A percentile compares a stretch with the other conserved stretches of the same genome.
phyloP scores from a whole-genome alignment of 2,888 invertebrate species.

The Caenorhabditis sulstoni region DNA sequence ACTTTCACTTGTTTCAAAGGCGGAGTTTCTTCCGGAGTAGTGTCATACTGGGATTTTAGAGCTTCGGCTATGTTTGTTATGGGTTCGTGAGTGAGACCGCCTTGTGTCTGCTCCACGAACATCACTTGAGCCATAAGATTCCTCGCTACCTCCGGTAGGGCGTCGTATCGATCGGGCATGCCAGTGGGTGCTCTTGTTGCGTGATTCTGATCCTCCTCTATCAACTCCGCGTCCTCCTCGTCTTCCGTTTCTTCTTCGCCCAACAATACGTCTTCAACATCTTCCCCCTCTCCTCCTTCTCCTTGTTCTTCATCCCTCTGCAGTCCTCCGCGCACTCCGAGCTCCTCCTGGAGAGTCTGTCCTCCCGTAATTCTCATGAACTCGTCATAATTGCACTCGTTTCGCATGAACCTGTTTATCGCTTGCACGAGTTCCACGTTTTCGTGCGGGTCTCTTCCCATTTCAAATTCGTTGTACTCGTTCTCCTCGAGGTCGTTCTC shows the following conservation, averaged over 20 bases:
- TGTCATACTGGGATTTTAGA: constrained; percentile 13
- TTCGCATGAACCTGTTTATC: constrained; percentile 62
- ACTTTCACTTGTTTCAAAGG: constrained; percentile 31
- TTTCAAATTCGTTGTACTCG: not conserved
- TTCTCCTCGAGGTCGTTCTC: not conserved
- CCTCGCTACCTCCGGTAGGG: constrained; percentile 39
- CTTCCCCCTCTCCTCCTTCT: constrained; percentile 27
- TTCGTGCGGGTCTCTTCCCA: constrained; percentile 5
- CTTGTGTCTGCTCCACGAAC: not conserved
- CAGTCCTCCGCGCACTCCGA: constrained; percentile 20
- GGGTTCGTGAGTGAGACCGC: not conserved
- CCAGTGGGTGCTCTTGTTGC: not conserved
- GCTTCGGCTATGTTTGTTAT: constrained; percentile 20
- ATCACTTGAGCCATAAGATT: constrained; percentile 28
- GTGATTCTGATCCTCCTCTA: constrained; percentile 7
- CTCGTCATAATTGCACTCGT: constrained; percentile 67
- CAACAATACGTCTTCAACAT: not conserved
- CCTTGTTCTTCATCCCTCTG: constrained; percentile 2
- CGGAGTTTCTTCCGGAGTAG: not conserved
- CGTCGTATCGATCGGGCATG: constrained; percentile 25
- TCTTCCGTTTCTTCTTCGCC: constrained; percentile 7
- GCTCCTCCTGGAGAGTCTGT: constrained; percentile 65
- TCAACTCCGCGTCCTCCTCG: constrained; percentile 35
- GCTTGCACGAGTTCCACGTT: constrained; percentile 27
- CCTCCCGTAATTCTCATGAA: constrained; percentile 71